Conservation (phyloP, 1,140 invertebrate genomes). For the Trichonephila clavipes region DNA sequence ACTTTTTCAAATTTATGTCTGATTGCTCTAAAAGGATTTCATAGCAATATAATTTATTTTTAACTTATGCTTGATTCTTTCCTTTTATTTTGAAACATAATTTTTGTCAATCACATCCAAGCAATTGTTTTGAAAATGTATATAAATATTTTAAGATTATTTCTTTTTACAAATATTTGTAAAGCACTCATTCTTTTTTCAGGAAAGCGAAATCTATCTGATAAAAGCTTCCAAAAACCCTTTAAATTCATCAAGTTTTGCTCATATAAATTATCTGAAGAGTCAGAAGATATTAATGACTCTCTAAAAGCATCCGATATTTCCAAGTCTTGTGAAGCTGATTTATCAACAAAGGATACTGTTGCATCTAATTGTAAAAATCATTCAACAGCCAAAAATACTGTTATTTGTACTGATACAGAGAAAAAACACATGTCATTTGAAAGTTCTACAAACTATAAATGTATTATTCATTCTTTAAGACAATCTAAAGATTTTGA, state of each 20-base stretch:
- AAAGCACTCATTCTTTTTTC: neutral
- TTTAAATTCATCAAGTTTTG: conserved; percentile 57
- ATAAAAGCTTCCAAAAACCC: neutral
- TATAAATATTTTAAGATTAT: neutral
- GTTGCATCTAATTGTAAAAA: neutral
- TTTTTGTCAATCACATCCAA: no score
- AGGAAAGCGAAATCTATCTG: neutral
- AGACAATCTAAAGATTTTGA: neutral
- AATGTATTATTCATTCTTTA: neutral
- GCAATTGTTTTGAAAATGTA: no score
- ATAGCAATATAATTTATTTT: no score
- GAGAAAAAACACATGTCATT: neutral
- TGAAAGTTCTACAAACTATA: neutral
- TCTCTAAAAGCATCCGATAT: neutral
- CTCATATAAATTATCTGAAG: neutral
- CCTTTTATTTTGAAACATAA: no score
- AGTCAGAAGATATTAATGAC: neutral
- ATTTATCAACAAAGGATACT: neutral
- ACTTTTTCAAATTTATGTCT: no score
- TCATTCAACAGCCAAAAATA: neutral
- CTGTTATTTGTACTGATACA: neutral
- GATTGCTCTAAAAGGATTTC: no score
- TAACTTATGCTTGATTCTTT: no score
- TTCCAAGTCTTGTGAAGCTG: no score
- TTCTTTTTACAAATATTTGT: neutral